A percentile compares a stretch with the other conserved stretches of the same genome.
These are phyloP conservation scores for Phylloscopus whistleri DNA, from an alignment of 2,113 vertebrate genomes.

Conservation along the genomic window DNA sequence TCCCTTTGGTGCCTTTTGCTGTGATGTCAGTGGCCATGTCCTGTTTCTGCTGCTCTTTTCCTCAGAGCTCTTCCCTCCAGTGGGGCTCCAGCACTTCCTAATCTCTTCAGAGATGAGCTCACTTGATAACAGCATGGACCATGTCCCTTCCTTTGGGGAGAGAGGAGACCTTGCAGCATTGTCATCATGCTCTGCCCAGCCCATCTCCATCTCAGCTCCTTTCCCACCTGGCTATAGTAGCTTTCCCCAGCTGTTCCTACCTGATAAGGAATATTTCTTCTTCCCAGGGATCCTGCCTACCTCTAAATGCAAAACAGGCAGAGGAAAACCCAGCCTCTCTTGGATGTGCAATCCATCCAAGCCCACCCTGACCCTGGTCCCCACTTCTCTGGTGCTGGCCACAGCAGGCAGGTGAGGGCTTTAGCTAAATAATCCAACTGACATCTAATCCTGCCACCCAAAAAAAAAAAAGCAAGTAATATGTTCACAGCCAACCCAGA, in stretches of 20 bases:
- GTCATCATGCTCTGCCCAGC: background rate
- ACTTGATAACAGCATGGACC: rapidly evolving
- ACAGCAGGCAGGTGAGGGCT: background rate
- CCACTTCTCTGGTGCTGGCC: background rate
- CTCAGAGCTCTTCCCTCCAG: background rate
- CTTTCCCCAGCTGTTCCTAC: background rate
- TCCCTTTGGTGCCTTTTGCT: background rate
- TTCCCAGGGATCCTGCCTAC: background rate
- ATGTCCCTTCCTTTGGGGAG: background rate
- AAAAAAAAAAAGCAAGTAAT: background rate
- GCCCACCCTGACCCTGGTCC: background rate
- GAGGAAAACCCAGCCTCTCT: background rate
- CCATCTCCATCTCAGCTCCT: background rate
- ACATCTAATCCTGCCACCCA: background rate
- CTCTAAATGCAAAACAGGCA: background rate
- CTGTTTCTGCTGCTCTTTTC: background rate
- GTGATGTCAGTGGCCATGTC: background rate
- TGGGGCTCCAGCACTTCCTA: background rate
- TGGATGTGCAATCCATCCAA: background rate
- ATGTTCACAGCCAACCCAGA: background rate
- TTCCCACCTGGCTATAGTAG: background rate
- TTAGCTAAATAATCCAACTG: background rate
- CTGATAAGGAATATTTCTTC: background rate
- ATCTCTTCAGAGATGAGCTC: background rate
- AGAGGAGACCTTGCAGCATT: background rate